phyloP scores from a whole-genome alignment of 2,888 invertebrate genomes.

The Tipula helvola region DNA sequence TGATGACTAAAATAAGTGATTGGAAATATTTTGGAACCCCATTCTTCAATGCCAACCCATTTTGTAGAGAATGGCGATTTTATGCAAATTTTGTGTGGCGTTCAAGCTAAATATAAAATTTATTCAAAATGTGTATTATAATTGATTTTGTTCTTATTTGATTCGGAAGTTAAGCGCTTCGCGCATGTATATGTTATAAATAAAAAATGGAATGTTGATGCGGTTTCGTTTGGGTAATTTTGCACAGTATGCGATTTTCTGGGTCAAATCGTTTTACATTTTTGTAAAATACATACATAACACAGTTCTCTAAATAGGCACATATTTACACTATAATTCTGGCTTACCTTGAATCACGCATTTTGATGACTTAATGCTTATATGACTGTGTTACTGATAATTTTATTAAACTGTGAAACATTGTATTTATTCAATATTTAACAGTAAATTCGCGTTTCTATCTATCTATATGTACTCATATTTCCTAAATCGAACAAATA shows the following conservation, averaged over 20 bases:
- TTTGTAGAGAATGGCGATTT: not conserved
- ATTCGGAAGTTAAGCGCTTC: not conserved
- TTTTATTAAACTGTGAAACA: not conserved
- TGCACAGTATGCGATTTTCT: not conserved
- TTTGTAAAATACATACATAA: not conserved
- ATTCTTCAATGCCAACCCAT: not conserved
- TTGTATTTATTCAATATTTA: not conserved
- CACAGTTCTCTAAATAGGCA: not conserved
- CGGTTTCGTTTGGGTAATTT: not conserved
- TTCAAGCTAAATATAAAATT: not conserved
- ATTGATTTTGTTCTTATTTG: not conserved
- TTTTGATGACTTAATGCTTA: not conserved
- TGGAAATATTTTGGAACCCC: not conserved
- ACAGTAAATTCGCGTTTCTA: not conserved
- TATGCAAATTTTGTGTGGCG: not conserved
- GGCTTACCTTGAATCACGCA: not conserved
- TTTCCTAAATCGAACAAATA: not conserved
- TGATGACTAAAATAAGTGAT: not conserved
- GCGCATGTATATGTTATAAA: not conserved
- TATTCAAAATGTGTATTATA: not conserved
- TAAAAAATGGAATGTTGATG: not conserved
- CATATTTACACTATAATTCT: not conserved
- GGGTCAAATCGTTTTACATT: not conserved
- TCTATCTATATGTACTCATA: not conserved
- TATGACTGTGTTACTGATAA: not conserved